Percentiles rank a stretch among this genome's conserved stretches.
Evolutionary conservation across 2,888 invertebrate genomes (phyloP).

Genomic region (Cremastinae sp.): DNA sequence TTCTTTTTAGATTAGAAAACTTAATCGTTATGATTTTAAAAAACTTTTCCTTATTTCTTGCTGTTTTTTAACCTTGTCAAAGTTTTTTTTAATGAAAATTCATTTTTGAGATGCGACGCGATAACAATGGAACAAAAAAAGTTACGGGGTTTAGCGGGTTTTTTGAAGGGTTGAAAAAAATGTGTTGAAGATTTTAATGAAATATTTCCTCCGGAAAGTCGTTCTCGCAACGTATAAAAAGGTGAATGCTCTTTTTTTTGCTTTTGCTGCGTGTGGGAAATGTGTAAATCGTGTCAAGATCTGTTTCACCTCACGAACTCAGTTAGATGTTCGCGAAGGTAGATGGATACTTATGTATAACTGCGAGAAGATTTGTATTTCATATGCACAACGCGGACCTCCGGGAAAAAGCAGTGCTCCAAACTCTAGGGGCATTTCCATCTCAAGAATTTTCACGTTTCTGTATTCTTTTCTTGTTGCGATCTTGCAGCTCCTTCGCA

Average conservation of each 20-base stretch:
- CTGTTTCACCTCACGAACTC: constrained; percentile 23
- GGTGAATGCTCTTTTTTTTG: not conserved
- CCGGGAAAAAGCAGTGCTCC: constrained; percentile 37
- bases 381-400: constrained; percentile 41
- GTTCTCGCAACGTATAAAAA: not conserved
- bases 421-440: constrained; percentile 36
- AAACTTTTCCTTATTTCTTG: too few species aligned
- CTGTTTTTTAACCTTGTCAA: too few species aligned
- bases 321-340: not conserved
- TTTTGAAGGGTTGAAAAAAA: too few species aligned
- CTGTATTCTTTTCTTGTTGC: constrained; percentile 52
- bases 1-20: too few species aligned
- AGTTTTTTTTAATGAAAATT: too few species aligned
- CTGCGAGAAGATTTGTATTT: constrained; percentile 30
- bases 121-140: too few species aligned
- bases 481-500: constrained; percentile 36
- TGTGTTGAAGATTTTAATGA: not conserved
- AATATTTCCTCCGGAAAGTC: not conserved
- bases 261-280: not conserved
- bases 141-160: too few species aligned
- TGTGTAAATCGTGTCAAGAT: constrained; percentile 13
- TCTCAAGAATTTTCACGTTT: constrained; percentile 42
- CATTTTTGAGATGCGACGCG: too few species aligned
- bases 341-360: constrained; percentile 3
- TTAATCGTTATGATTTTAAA: too few species aligned